Evolutionary conservation across 2,113 vertebrate genomes (phyloP), one percentile per base, ranked within the genome.

Genomic region (Poeciliopsis prolifica): DNA sequence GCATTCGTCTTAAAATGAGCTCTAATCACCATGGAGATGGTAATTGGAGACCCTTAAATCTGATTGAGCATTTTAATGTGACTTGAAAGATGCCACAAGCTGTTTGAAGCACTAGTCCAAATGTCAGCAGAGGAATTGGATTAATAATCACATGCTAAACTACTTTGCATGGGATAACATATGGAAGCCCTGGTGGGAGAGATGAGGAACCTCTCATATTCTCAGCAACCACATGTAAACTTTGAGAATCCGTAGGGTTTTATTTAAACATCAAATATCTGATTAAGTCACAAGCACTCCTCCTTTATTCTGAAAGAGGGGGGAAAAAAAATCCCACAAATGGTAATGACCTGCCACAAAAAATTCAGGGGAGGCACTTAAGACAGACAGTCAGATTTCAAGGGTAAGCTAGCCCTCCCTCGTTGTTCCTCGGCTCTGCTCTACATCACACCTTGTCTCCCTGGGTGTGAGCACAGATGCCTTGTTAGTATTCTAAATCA

Each of bases 401-500:
- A 83, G 86, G 87, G 77, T 87, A 86, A 70, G 67, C 13, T 17
- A 2, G 64, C 44, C 75, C 82, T 72, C 68, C 76, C 77, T 67
- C 70, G 22, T 29, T 30, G 15, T 75, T 1, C 4, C 76, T 69
- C 26, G 33, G 48, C 84, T 77, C 78, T 67, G 80, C 72, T 78
- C 65, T 76, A 67, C 71, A 80, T 86, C 70, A 68, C 79, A 87
- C 80, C 79, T 84, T 79, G 60, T 15, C 42, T 87, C 76, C 74
- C 76, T 67, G 68, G 70, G 75, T 78, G 80, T 86, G 75, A 80
- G 81, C 79, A 13, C 17, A 85, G 76, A 82, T 8, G 30, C 78
- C 91, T 91, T 78, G 79, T 92, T 93, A 92, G 86, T 87, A 90
- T 92, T 90, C 90, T 80, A 88, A 76, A 83, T 79, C 82, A 76